Evolutionary conservation across 2,888 invertebrate species (phyloP).

Genomic region (Macaria notata): DNA sequence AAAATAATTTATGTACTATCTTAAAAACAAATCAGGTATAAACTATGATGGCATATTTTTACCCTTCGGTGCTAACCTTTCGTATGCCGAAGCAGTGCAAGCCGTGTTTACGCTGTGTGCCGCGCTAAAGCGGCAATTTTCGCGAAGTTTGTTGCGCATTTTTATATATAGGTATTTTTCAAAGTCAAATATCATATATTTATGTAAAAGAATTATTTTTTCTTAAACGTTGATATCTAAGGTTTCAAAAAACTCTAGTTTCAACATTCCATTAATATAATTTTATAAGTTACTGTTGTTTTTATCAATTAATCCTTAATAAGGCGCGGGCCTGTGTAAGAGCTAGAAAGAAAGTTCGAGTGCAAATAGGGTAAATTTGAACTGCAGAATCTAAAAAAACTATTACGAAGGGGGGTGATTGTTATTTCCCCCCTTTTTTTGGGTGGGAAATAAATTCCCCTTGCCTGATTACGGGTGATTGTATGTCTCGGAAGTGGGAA

Average conservation of each 20-base stretch:
- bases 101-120: neutral
- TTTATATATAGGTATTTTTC: neutral
- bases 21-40: conserved; percentile 2
- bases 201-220: neutral
- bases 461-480: too few species aligned
- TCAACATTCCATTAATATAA: neutral
- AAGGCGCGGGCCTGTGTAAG: too few species aligned
- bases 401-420: too few species aligned
- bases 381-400: too few species aligned
- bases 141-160: neutral
- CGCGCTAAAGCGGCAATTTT: neutral
- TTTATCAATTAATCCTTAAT: neutral
- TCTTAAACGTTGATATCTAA: neutral
- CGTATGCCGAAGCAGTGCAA: neutral
- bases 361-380: too few species aligned
- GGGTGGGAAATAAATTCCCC: too few species aligned
- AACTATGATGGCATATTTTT: conserved; percentile 2
- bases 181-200: neutral
- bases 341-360: too few species aligned
- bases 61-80: neutral
- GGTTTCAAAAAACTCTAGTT: neutral
- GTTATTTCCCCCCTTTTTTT: too few species aligned
- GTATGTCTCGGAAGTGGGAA: too few species aligned
- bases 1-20: conserved; percentile 6
- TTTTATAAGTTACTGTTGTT: neutral